Percentiles rank a stretch among this genome's conserved stretches.
phyloP scores from a whole-genome alignment of 2,113 vertebrate species.

The Perca fluviatilis region DNA sequence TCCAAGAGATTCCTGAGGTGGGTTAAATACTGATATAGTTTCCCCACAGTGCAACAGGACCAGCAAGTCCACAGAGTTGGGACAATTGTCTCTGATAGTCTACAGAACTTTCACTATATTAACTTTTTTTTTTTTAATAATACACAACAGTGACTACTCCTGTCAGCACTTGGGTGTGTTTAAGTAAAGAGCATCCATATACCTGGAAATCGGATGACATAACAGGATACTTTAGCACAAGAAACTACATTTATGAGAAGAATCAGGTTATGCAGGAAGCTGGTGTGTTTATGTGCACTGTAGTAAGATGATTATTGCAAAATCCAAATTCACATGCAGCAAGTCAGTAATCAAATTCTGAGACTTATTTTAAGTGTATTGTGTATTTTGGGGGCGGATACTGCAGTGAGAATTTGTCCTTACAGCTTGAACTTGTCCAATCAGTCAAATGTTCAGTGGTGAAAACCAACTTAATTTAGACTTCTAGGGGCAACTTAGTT shows the following conservation, averaged over 20 bases:
- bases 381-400: neutral
- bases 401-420: neutral
- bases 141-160: neutral
- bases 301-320: neutral
- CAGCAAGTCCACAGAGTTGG: neutral
- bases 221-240: neutral
- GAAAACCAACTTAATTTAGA: neutral
- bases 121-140: neutral
- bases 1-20: neutral
- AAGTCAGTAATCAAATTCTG: neutral
- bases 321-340: neutral
- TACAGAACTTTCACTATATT: too few species aligned
- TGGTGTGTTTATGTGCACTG: neutral
- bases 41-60: neutral
- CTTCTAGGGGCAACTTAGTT: neutral
- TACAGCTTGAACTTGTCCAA: neutral
- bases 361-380: neutral
- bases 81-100: neutral
- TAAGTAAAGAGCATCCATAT: neutral
- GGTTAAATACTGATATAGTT: neutral
- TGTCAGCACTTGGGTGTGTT: neutral
- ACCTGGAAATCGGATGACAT: neutral
- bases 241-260: neutral
- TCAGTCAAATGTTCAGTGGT: neutral
- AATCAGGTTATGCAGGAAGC: neutral